A percentile compares a stretch with the other conserved stretches of the same genome.
phyloP scores from a whole-genome alignment of 2,888 invertebrate genomes.

The Cerceris ruficornis region DNA sequence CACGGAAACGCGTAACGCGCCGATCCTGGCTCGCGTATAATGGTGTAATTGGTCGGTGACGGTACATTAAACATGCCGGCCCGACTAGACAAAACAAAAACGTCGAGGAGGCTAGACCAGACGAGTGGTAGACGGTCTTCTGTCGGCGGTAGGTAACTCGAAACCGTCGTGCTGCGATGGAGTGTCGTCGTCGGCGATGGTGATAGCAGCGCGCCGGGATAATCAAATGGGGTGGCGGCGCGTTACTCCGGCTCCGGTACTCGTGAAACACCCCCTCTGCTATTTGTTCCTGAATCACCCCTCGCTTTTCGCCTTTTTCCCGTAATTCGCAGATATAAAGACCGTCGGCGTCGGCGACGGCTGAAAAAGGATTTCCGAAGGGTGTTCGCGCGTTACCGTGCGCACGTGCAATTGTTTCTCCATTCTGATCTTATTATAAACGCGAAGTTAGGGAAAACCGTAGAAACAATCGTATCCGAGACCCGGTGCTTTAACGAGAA shows the following conservation, averaged over 20 bases:
- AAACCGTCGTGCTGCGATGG: slow-evolving; percentile 40
- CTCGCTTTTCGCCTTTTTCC: slow-evolving; percentile 15
- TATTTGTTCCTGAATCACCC: slow-evolving; percentile 37
- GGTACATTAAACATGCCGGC: slow-evolving; percentile 63
- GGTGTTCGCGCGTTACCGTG: slow-evolving; percentile 13
- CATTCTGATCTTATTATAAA: slow-evolving; percentile 41
- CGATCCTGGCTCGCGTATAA: slow-evolving; percentile 32
- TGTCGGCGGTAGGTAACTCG: slow-evolving; percentile 38
- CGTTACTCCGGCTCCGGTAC: slow-evolving; percentile 23
- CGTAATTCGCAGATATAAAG: slow-evolving; percentile 32
- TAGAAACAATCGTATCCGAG: slow-evolving; percentile 6
- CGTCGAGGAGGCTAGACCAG: slow-evolving; percentile 47
- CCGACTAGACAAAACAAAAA: slow-evolving; percentile 61
- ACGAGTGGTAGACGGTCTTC: slow-evolving; percentile 50
- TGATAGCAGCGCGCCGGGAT: slow-evolving; percentile 18
- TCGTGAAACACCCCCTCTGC: slow-evolving; percentile 15
- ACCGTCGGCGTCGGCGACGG: neutral
- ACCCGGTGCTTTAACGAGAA: neutral
- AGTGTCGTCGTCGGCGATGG: slow-evolving; percentile 14
- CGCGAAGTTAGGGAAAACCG: slow-evolving; percentile 18
- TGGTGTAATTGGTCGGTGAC: slow-evolving; percentile 45
- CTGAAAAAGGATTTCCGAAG: neutral
- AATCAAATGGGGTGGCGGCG: slow-evolving; percentile 42
- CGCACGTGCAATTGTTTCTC: slow-evolving; percentile 41
- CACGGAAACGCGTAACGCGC: slow-evolving; percentile 4